A percentile compares a stretch with the other conserved stretches of the same genome.
Evolutionary conservation across 2,888 invertebrate genomes (phyloP).

Genomic region (Caenorhabditis becei): DNA sequence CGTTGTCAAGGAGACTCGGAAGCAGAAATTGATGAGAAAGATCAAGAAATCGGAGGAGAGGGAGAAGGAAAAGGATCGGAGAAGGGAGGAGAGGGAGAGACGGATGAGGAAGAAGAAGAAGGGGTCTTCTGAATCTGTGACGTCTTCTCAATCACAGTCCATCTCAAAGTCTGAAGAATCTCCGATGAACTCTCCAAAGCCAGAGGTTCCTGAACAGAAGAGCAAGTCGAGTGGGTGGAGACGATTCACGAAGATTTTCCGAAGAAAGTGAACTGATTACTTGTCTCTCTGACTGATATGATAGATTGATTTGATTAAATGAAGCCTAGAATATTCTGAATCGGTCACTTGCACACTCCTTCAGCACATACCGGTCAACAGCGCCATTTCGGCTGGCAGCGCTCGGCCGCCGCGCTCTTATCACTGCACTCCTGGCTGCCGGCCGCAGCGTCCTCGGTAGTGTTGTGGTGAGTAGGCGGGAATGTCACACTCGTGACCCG

Average conservation of each 20-base stretch:
- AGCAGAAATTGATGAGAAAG: constrained; percentile 40
- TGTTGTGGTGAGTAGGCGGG: too few relatives aligned
- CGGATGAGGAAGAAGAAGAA: constrained; percentile 12
- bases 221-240: constrained; percentile 48
- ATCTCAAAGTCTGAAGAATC: neutral
- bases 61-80: constrained; percentile 34
- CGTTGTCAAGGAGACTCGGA: constrained; percentile 25
- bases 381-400: too few relatives aligned
- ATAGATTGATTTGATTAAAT: too few relatives aligned
- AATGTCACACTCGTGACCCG: too few relatives aligned
- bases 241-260: constrained; percentile 21
- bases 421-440: too few relatives aligned
- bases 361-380: too few relatives aligned
- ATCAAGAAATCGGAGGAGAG: constrained; percentile 27
- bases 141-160: neutral
- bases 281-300: too few relatives aligned
- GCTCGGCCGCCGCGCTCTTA: too few relatives aligned
- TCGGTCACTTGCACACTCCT: too few relatives aligned
- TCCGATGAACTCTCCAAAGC: neutral
- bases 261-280: constrained; percentile 4
- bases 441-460: too few relatives aligned
- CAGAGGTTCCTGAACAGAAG: constrained; percentile 2
- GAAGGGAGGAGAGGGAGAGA: constrained; percentile 1
- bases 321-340: too few relatives aligned
- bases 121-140: neutral